phyloP scores from a whole-genome alignment of 92 coral and sea anemone genomes.

The Zoanthus solanderi region DNA sequence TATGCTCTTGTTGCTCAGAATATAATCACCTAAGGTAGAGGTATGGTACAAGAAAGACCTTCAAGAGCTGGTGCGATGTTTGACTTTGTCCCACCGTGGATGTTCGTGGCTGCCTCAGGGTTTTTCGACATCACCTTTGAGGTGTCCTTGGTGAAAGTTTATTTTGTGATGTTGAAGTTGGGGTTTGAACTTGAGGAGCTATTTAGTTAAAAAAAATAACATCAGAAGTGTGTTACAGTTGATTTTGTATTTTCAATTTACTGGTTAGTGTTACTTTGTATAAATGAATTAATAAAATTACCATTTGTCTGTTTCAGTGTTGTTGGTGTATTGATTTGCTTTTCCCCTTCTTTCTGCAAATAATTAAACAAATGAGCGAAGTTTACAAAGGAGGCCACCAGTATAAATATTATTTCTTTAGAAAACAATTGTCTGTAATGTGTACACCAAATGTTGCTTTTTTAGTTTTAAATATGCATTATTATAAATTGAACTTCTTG shows the following conservation, averaged over 20 bases:
- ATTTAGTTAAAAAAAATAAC: background rate
- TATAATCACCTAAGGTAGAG: constrained; percentile 55
- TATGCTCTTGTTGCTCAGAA: constrained; percentile 47
- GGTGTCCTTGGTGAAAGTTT: constrained; percentile 35
- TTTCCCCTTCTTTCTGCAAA: constrained; percentile 1
- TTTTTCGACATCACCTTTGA: constrained; percentile 36
- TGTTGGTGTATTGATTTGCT: background rate
- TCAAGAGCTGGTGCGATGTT: constrained; percentile 60
- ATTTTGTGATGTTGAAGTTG: background rate
- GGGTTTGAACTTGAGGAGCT: background rate
- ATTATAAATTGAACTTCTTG: no score
- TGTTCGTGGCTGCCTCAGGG: constrained; percentile 36
- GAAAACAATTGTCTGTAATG: no score
- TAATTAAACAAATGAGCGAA: background rate
- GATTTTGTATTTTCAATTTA: background rate
- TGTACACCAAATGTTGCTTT: no score
- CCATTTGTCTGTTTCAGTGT: constrained; percentile 16
- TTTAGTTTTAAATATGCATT: no score
- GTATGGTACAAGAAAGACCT: constrained; percentile 52
- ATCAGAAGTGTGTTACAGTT: background rate
- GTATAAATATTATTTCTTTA: no score
- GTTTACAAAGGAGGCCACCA: background rate
- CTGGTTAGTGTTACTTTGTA: background rate
- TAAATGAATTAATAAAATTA: background rate
- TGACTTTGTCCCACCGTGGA: constrained; percentile 67